A percentile compares a stretch with the other conserved stretches of the same genome.
Evolutionary conservation across 2,113 vertebrate genomes (phyloP).

Genomic region (Isichthys henryi): DNA sequence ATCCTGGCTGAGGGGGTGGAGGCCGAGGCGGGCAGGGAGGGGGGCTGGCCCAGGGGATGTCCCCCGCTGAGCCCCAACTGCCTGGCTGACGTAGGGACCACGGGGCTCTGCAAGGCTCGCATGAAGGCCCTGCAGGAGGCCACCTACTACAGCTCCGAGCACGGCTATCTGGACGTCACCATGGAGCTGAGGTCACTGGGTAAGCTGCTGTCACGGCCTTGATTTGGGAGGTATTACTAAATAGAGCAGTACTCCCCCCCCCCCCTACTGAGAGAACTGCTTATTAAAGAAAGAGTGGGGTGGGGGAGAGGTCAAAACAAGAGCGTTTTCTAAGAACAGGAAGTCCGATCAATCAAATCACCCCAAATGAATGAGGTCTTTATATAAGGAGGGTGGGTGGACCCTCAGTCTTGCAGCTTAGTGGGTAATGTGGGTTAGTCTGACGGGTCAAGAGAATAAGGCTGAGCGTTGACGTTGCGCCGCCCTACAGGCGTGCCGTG

Average conservation of each 20-base stretch:
- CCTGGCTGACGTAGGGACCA: slow-evolving; percentile 55
- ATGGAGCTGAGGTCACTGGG: slow-evolving; percentile 87
- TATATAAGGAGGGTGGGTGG: background rate
- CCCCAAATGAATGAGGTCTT: background rate
- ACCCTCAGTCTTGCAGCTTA: background rate
- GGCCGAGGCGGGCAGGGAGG: slow-evolving; percentile 65
- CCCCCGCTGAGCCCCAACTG: slow-evolving; percentile 48
- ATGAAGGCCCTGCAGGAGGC: slow-evolving; percentile 93
- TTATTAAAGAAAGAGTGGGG: background rate
- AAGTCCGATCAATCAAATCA: background rate
- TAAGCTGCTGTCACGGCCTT: slow-evolving; percentile 40
- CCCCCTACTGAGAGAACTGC: background rate
- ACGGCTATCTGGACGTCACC: slow-evolving; percentile 93
- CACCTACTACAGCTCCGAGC: slow-evolving; percentile 93
- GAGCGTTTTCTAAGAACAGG: background rate
- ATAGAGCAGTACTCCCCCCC: background rate
- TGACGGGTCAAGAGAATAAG: background rate
- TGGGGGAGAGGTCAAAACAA: background rate
- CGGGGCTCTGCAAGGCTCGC: slow-evolving; percentile 76
- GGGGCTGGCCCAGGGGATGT: slow-evolving; percentile 53
- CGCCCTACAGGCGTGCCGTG: slow-evolving; percentile 76
- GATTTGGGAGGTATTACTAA: background rate
- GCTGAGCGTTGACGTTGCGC: background rate
- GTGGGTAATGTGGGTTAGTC: background rate
- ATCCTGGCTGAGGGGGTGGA: slow-evolving; percentile 92